phyloP scores from a whole-genome alignment of 2,888 invertebrate genomes.

The Venusia cambrica region DNA sequence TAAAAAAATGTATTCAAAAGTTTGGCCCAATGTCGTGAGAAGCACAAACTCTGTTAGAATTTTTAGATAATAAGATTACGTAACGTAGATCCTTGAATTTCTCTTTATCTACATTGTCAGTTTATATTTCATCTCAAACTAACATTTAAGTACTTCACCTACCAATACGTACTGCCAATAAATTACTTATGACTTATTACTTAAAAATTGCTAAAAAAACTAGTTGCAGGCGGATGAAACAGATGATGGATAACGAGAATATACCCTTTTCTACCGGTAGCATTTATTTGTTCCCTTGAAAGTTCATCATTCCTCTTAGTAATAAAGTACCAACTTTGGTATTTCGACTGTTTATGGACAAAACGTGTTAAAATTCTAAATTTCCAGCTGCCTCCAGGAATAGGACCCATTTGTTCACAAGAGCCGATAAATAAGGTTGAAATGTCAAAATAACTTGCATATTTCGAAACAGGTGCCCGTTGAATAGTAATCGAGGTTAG shows the following conservation, averaged over 20 bases:
- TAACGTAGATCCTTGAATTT: too few species aligned
- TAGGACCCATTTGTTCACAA: conserved; percentile 17
- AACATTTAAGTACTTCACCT: too few species aligned
- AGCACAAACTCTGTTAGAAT: conserved; percentile 1
- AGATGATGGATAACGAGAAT: too few species aligned
- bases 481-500: conserved; percentile 12
- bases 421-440: conserved; percentile 25
- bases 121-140: too few species aligned
- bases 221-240: too few species aligned
- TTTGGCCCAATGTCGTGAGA: conserved; percentile 28
- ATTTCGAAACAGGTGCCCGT: conserved; percentile 30
- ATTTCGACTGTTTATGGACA: background rate
- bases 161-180: too few species aligned
- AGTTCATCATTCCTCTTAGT: conserved; percentile 6
- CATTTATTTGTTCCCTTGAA: too few species aligned
- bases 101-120: too few species aligned
- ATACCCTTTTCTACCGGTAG: too few species aligned
- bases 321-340: background rate
- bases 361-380: conserved; percentile 11
- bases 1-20: conserved; percentile 23
- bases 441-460: conserved; percentile 38
- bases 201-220: too few species aligned
- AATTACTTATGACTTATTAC: too few species aligned
- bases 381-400: conserved; percentile 18
- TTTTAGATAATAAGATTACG: conserved; percentile 8